Conservation (phyloP, 2,113 vertebrate species). For the Panthera tigris region DNA sequence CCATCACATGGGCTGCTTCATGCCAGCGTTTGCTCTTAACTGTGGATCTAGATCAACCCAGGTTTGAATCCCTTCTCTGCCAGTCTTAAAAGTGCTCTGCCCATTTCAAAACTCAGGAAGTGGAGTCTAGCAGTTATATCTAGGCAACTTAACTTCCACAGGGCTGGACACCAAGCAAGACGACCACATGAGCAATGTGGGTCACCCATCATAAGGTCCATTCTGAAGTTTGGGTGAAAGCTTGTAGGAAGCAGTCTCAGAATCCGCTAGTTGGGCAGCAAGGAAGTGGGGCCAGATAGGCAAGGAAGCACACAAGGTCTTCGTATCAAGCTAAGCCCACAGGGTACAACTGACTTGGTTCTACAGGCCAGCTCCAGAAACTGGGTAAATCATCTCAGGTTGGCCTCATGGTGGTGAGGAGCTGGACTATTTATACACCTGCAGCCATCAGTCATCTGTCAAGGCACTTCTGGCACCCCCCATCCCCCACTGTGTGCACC, state of each 20-base stretch:
- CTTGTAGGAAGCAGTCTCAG: not conserved
- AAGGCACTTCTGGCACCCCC: not conserved
- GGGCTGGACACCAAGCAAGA: not conserved
- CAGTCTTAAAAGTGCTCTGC: not conserved
- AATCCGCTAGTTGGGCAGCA: not conserved
- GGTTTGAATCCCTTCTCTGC: not conserved
- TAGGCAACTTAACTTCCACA: not conserved
- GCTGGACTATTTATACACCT: not conserved
- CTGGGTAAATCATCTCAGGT: accelerated
- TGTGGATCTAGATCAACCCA: not conserved
- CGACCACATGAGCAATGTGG: accelerated
- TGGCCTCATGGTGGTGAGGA: not conserved
- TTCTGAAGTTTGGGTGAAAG: not conserved
- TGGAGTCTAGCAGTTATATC: not conserved
- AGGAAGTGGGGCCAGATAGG: not conserved
- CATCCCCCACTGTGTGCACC: not conserved
- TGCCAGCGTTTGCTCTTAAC: not conserved
- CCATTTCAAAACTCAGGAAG: not conserved
- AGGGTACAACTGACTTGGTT: not conserved
- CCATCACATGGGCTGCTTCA: too few species aligned
- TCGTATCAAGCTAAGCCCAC: not conserved
- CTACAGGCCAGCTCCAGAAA: not conserved
- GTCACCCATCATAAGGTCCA: not conserved
- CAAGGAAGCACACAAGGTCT: not conserved
- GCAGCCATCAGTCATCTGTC: not conserved